Evolutionary conservation across 92 coral and sea anemone genomes (phyloP), one percentile per base, ranked within the genome.

Genomic region (Bergia sp.): DNA sequence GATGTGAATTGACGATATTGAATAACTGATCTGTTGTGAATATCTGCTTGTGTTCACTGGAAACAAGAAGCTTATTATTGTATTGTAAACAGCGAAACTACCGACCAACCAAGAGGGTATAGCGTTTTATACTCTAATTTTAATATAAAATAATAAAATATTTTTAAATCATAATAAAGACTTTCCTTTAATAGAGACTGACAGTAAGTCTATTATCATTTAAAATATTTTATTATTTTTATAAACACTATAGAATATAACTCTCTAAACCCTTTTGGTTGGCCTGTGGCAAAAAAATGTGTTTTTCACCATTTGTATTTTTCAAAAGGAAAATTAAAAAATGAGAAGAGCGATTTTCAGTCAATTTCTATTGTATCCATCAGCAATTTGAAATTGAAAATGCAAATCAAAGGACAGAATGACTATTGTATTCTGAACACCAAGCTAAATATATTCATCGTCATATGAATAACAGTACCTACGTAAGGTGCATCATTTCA

Each of bases 391-490:
- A 73, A 73, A 73, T 73, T 73, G 77, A 73, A 73, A 73, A 73
- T 73, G 77, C 77, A 73, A 73, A 73, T 73, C 77, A 73, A 5
- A 73, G 77, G 77, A 73, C 77, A 73, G 77, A 73, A 73, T 61
- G 69, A 61, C 69, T 61, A 61, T 73, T 73, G 77, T 73, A 73
- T 73, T 73, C 77, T 73, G 77, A n/a, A 73, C 77, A 73, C 40
- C 77, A 73, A 73, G 77, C 77, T 73, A 73, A 73, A 73, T 73
- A 73, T 73, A 73, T 73, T 73, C 77, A 73, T 73, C 77, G 77
- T 73, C 77, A 73, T 73, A 5, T 73, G 77, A 73, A 73, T 73
- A 73, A 73, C 77, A 73, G 77, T 73, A 73, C 41, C 77, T 61
- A 61, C 69, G 69, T 61, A 61, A 61, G 69, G 69, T 61, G 69